These are phyloP conservation scores for Toxotes jaculatrix DNA, from an alignment of 2,113 vertebrate species.

Conservation along the genomic window DNA sequence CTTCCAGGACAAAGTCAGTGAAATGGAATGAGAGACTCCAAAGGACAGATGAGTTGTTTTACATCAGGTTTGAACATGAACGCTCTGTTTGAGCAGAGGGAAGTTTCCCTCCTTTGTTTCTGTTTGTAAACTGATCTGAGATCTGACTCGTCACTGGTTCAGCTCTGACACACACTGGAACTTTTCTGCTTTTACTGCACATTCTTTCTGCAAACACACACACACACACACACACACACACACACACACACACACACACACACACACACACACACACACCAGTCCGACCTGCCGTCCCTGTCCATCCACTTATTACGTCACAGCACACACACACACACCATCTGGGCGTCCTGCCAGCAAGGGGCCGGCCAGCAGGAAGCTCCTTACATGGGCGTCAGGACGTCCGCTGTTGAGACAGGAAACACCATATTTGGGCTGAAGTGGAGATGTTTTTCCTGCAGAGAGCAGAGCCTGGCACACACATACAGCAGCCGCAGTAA, in stretches of 20 bases:
- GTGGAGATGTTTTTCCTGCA: conserved; percentile 33
- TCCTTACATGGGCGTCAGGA: conserved; percentile 72
- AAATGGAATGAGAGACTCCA: too few relatives aligned
- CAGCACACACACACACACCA: conserved; percentile 20
- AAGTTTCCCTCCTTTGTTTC: too few relatives aligned
- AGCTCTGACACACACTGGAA: too few relatives aligned
- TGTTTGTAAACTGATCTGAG: too few relatives aligned
- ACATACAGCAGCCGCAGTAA: not conserved
- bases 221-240: conserved; percentile 12
- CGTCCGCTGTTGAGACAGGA: conserved; percentile 64
- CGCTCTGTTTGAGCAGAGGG: too few relatives aligned
- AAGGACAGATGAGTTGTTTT: too few relatives aligned
- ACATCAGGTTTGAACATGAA: too few relatives aligned
- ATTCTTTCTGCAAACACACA: not conserved
- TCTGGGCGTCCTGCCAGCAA: conserved; percentile 44
- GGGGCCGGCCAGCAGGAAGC: conserved; percentile 59
- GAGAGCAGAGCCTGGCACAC: conserved; percentile 20
- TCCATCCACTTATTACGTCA: conserved; percentile 23
- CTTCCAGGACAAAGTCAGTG: too few relatives aligned
- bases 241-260: conserved; percentile 1
- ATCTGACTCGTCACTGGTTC: too few relatives aligned
- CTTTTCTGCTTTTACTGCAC: too few relatives aligned
- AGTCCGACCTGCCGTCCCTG: conserved; percentile 37
- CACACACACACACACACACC: not conserved
- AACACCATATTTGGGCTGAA: conserved; percentile 70